Percentiles rank a stretch among this genome's conserved stretches.
Conservation (phyloP, 2,888 invertebrate species). For the Phyto melanocephala region DNA sequence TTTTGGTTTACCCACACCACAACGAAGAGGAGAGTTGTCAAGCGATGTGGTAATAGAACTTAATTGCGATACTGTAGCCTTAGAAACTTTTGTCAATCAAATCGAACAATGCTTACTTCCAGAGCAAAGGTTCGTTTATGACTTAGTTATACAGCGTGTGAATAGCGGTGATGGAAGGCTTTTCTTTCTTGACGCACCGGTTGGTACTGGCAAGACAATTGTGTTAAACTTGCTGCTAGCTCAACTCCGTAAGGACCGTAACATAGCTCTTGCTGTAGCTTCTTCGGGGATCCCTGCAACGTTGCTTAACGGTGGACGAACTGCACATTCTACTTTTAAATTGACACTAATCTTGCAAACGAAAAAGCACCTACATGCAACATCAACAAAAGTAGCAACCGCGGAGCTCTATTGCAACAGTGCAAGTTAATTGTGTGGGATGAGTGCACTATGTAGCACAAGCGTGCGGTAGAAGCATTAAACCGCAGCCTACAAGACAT, state of each 20-base stretch:
- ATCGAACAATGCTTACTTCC: background rate
- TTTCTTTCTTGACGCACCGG: too few species aligned
- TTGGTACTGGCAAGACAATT: too few species aligned
- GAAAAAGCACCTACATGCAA: conserved; percentile 69
- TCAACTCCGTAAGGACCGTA: too few species aligned
- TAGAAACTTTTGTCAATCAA: background rate
- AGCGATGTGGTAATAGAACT: background rate
- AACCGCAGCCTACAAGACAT: background rate
- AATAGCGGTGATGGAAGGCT: too few species aligned
- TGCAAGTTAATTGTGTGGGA: conserved; percentile 37
- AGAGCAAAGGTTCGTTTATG: background rate
- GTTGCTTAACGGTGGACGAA: background rate
- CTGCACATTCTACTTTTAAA: conserved; percentile 32
- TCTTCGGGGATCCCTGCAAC: conserved; percentile 23
- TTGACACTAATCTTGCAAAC: conserved; percentile 66
- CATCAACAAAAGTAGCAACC: background rate
- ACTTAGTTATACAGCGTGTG: background rate
- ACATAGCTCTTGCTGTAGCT: background rate
- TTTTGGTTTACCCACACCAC: conserved; percentile 2
- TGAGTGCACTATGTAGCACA: conserved; percentile 35
- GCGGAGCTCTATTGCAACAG: background rate
- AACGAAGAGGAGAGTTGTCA: background rate
- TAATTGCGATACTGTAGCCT: background rate
- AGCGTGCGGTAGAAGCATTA: background rate
- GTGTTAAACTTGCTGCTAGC: too few species aligned